These are phyloP conservation scores for human DNA, from an alignment of 2,113 vertebrate species.

Conservation along the genomic window DNA sequence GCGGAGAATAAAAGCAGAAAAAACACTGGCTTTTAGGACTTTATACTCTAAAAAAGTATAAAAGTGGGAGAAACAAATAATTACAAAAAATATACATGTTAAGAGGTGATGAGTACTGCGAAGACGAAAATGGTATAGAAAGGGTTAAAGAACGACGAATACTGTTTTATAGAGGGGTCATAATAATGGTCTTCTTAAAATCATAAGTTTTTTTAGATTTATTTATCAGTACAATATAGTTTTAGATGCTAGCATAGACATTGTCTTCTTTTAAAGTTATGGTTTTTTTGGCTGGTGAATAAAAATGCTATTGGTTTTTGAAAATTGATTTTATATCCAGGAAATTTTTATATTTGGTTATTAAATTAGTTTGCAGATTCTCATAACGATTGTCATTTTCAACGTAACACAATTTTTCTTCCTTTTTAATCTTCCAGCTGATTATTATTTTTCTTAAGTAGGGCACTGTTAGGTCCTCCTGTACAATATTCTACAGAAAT, in stretches of 20 bases:
- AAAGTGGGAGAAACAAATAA: not conserved
- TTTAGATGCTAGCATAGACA: not conserved
- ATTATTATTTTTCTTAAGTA: not conserved
- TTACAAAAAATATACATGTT: not conserved
- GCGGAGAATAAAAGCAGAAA: not conserved
- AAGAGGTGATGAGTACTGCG: not conserved
- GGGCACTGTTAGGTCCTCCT: not conserved
- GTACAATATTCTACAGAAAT: not conserved
- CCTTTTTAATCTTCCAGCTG: not conserved
- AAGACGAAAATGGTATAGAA: not conserved
- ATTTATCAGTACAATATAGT: not conserved
- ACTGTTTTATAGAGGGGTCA: not conserved
- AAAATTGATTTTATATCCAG: not conserved
- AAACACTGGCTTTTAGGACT: not conserved
- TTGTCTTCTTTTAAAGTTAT: not conserved
- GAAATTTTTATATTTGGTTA: slow-evolving; percentile 4
- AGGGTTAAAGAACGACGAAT: not conserved
- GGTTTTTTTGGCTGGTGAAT: not conserved
- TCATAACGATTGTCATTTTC: not conserved
- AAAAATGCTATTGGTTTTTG: slow-evolving; percentile 33
- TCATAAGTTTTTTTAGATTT: not conserved
- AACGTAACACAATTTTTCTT: not conserved
- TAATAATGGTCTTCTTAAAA: not conserved
- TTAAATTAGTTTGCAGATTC: not conserved
- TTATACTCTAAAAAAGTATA: not conserved